A percentile compares a stretch with the other conserved stretches of the same genome.
Conservation (phyloP, 2,888 invertebrate species). For the Dilophus febrilis region DNA sequence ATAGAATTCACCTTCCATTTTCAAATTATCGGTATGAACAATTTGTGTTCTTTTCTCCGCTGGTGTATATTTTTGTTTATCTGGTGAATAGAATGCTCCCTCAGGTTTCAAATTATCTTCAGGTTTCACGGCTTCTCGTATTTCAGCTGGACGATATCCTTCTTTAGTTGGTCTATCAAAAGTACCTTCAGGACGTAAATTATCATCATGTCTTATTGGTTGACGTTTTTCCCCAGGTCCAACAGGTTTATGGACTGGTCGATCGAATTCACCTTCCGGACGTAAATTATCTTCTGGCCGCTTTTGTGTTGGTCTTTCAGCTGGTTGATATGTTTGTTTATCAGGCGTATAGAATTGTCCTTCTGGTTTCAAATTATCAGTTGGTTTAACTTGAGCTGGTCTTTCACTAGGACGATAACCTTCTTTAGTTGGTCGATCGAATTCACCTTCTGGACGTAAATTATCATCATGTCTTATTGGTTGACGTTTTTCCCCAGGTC, state of each 20-base stretch:
- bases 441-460: conserved; percentile 34
- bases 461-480: conserved; percentile 33
- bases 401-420: conserved; percentile 26
- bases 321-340: conserved; percentile 21
- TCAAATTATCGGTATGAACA: conserved; percentile 42
- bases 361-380: conserved; percentile 38
- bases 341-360: conserved; percentile 36
- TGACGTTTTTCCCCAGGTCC: conserved; percentile 13
- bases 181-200: conserved; percentile 27
- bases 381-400: conserved; percentile 31
- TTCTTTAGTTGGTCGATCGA: conserved; percentile 23
- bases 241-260: conserved; percentile 26
- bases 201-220: conserved; percentile 16
- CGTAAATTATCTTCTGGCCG: conserved; percentile 35
- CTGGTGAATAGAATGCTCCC: conserved; percentile 27
- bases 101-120: conserved; percentile 43
- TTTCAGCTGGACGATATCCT: conserved; percentile 31
- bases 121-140: conserved; percentile 36
- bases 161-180: conserved; percentile 18
- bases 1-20: conserved; percentile 33
- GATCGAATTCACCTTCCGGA: conserved; percentile 38
- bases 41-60: conserved; percentile 36
- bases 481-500: conserved; percentile 33
- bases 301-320: conserved; percentile 27
- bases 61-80: conserved; percentile 26